Evolutionary conservation across 2,888 invertebrate species (phyloP).

Genomic region (Drosophila helvetica): DNA sequence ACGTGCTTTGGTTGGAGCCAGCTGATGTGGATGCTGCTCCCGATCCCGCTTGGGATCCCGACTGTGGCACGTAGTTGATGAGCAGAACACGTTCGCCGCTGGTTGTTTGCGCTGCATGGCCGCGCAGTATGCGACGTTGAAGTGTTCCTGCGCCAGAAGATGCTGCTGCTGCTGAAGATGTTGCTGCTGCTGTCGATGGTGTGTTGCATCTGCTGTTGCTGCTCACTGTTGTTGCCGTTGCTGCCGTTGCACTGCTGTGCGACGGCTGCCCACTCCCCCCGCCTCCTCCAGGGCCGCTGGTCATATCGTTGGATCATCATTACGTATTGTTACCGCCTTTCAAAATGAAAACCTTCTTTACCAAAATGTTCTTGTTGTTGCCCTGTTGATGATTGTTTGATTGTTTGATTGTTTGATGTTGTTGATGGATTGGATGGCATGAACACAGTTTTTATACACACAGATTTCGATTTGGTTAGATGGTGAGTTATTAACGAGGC

Average conservation of each 20-base stretch:
- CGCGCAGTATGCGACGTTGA: constrained; percentile 78
- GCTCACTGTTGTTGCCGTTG: constrained; percentile 50
- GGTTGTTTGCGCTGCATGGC: constrained; percentile 80
- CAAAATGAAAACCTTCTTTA: constrained; percentile 85
- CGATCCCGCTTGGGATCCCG: constrained; percentile 49
- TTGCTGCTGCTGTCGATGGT: constrained; percentile 44
- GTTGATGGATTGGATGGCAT: constrained; percentile 43
- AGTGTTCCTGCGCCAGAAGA: constrained; percentile 50
- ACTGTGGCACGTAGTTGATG: constrained; percentile 80
- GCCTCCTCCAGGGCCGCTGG: constrained; percentile 82
- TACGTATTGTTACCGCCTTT: constrained; percentile 85
- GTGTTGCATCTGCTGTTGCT: constrained; percentile 50
- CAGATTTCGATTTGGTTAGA: constrained; percentile 39
- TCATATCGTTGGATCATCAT: constrained; percentile 84
- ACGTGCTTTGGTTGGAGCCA: constrained; percentile 33
- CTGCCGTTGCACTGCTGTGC: constrained; percentile 57
- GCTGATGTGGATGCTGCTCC: constrained; percentile 48
- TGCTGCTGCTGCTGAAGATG: constrained; percentile 40
- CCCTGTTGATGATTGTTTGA: constrained; percentile 66
- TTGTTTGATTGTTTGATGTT: constrained; percentile 43
- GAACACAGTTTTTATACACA: constrained; percentile 33
- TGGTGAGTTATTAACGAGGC: constrained; percentile 65
- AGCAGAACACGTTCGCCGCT: constrained; percentile 80
- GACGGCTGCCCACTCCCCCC: constrained; percentile 63
- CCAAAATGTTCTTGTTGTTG: constrained; percentile 84